Percentiles rank a stretch among this genome's conserved stretches.
Conservation (phyloP, 2,888 invertebrate species). For the Chaetogeoica ovagalla region DNA sequence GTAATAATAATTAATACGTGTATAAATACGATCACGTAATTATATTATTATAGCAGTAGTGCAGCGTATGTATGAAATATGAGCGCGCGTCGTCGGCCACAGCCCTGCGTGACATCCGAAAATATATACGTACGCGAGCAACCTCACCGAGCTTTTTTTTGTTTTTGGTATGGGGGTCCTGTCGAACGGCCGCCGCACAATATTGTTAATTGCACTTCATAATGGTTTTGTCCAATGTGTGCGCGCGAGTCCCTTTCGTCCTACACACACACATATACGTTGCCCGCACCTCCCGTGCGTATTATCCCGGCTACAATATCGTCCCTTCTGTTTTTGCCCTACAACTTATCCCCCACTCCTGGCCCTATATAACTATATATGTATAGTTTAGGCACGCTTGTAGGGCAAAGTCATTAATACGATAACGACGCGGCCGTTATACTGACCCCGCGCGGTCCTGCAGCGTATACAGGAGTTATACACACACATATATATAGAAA, state of each 20-base stretch:
- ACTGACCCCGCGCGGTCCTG: slow-evolving; percentile 14
- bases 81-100: slow-evolving; percentile 15
- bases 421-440: slow-evolving; percentile 36
- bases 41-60: no score
- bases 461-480: not conserved
- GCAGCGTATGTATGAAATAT: not conserved
- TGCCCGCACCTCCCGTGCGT: not conserved
- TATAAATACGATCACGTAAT: not conserved
- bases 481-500: no score
- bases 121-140: slow-evolving; percentile 4
- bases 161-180: slow-evolving; percentile 10
- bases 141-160: slow-evolving; percentile 13
- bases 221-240: slow-evolving; percentile 44
- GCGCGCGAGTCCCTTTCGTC: slow-evolving; percentile 3
- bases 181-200: slow-evolving; percentile 40
- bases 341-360: no score
- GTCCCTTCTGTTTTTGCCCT: slow-evolving; percentile 37
- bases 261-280: not conserved
- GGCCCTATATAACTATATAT: no score
- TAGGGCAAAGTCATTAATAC: slow-evolving; percentile 41
- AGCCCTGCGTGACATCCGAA: slow-evolving; percentile 33
- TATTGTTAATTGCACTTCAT: slow-evolving; percentile 51
- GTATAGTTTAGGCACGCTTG: slow-evolving; percentile 10
- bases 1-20: not conserved
- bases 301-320: slow-evolving; percentile 17